A percentile compares a stretch with the other conserved stretches of the same genome.
These are phyloP conservation scores for Garra rufa DNA, from an alignment of 2,113 vertebrate genomes.

Conservation along the genomic window DNA sequence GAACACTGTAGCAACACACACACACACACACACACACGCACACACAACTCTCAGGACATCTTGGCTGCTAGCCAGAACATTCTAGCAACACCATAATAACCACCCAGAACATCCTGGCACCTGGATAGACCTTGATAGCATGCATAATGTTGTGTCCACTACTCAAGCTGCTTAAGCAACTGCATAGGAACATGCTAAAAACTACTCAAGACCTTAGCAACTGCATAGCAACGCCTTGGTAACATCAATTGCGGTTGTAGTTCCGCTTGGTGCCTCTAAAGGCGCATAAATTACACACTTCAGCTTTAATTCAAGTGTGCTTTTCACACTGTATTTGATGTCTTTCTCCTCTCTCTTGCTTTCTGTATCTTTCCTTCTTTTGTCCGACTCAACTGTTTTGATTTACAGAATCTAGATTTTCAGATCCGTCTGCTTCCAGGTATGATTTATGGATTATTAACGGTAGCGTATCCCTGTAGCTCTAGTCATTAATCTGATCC, in stretches of 20 bases:
- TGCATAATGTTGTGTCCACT: not conserved
- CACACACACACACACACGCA: not conserved
- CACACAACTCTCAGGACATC: not conserved
- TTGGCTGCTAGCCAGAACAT: not conserved
- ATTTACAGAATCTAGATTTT: slow-evolving; percentile 81
- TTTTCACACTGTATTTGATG: not conserved
- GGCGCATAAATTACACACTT: not conserved
- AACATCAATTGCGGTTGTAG: not conserved
- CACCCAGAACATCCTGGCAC: not conserved
- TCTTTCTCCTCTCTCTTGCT: not conserved
- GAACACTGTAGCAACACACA: not conserved
- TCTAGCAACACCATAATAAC: not conserved
- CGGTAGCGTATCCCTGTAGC: slow-evolving; percentile 8
- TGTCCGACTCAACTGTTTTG: slow-evolving; percentile 60
- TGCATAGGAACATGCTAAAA: not conserved
- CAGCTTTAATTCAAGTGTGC: not conserved
- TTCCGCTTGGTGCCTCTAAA: not conserved
- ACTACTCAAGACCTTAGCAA: too few species aligned
- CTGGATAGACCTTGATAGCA: not conserved
- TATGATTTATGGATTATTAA: slow-evolving; percentile 64
- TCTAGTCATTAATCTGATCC: not conserved
- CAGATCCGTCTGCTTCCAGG: slow-evolving; percentile 79
- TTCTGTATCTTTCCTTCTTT: not conserved
- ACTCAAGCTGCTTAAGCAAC: too few species aligned
- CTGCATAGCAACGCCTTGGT: not conserved